Evolutionary conservation across 2,113 vertebrate genomes (phyloP), one percentile per base, ranked within the genome.

Genomic region (Phasianus colchicus): DNA sequence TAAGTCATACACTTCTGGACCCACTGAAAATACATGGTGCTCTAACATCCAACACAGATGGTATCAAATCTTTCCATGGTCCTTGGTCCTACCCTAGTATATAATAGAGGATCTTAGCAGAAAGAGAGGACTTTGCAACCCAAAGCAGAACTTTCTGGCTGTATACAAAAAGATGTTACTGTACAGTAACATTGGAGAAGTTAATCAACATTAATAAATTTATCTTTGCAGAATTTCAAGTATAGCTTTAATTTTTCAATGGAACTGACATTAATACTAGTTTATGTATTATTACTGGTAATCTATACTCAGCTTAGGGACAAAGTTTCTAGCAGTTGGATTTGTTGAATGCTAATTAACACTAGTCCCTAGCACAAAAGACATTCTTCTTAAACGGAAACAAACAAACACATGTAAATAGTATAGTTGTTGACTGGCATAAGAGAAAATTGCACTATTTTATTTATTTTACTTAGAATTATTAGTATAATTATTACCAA

Each of bases 171-270:
- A 82, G 61, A 92, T 20, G 10, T 9, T 7, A 7, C 82, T 89
- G 80, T 70, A 50, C 32, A 71, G 25, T 76, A 79, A 65, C 18
- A 25, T 11, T 85, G 38, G 42, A 94, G 25, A 3, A 65, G 16
- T 89, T 85, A 20, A 72, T 34, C 47, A 84, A 74, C 42, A 34
- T 71, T 88, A 85, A 83, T 94, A 84, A 91, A 73, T 84, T 81
- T 67, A 55, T 81, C 54, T 72, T 79, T 9, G 1, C 20, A 54
- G 34, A 76, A 48, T 65, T 92, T 80, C 34, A 80, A 73, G 48
- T 73, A 8, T 86, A 83, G 82, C 18, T 89, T 19, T 80, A 32
- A 34, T 74, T 3, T 83, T 92, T 86, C 9, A 60, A 50, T 60
- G 72, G 71, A 69, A 89, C 13, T 74, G 85, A 92, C 55, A 66